A percentile compares a stretch with the other conserved stretches of the same genome.
Evolutionary conservation across 1,140 invertebrate genomes (phyloP).

Genomic region (Thalassaphorura encarpata): DNA sequence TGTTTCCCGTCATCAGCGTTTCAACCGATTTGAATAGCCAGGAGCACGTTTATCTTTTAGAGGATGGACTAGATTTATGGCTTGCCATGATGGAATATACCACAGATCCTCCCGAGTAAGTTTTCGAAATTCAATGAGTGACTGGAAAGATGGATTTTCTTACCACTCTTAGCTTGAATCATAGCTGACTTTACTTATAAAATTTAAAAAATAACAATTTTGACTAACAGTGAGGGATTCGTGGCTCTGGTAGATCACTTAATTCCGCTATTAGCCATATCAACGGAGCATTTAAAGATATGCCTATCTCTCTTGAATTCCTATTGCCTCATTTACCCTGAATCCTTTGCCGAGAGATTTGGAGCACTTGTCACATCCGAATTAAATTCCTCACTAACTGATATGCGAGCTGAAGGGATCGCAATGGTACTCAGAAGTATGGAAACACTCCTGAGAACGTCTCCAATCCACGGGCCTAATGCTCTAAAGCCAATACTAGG

Average conservation of each 20-base stretch:
- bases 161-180: background rate
- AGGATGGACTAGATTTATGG: slow-evolving; percentile 88
- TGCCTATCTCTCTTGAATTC: slow-evolving; percentile 23
- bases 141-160: too few relatives aligned
- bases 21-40: slow-evolving; percentile 27
- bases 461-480: slow-evolving; percentile 48
- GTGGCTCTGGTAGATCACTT: slow-evolving; percentile 25
- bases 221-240: slow-evolving; percentile 24
- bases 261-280: slow-evolving; percentile 24
- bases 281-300: slow-evolving; percentile 31
- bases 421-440: slow-evolving; percentile 60
- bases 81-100: slow-evolving; percentile 67
- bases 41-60: slow-evolving; percentile 39
- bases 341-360: slow-evolving; percentile 28
- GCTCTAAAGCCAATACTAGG: slow-evolving; percentile 29
- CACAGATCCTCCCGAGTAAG: slow-evolving; percentile 37
- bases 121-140: too few relatives aligned
- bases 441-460: slow-evolving; percentile 56
- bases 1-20: slow-evolving; percentile 58
- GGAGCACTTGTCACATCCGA: slow-evolving; percentile 21
- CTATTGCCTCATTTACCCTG: slow-evolving; percentile 27
- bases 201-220: slow-evolving; percentile 5
- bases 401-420: slow-evolving; percentile 68
- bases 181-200: background rate
- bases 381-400: slow-evolving; percentile 44